Base-by-base conservation (phyloP, 2,113 vertebrate genomes). In the Mustela nigripes region DNA sequence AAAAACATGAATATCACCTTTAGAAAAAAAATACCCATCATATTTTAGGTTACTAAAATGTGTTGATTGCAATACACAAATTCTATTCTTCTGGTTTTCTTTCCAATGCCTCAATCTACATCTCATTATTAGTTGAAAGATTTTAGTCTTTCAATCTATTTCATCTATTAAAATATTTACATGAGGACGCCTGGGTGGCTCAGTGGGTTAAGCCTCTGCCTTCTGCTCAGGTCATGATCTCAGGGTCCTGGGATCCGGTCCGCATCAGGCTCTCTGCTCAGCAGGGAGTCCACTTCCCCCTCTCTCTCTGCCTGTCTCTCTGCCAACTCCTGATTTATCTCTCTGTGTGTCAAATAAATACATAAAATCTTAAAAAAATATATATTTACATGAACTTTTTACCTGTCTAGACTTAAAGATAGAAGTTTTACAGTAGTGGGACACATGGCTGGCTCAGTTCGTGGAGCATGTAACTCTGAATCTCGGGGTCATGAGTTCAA, bases 1-100 rank as follows among this genome's bases (percentile, higher is more conserved):
- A 93, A 97, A 97, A 56, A 56, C 7, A 97, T 67, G 84, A 91
- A 78, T 97, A 93, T 96, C 73, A 22, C 39, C 80, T 98, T 92
- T 95, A 95, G 94, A 91, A 97, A 63, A 87, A 87, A 94, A 94
- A 87, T 79, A 28, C 0, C 12, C 14, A 73, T 71, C 26, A 85
- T 90, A 69, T 86, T 63, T 92, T 42, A 95, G 58, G 39, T 89
- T 85, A 88, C 11, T 73, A 19, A 91, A 97, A 87, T 92, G 63
- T 58, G 62, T 74, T 88, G 14, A 48, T n/a, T 60, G 33, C 15
- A 81, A 56, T 42, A 36, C 3, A 78, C 50, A 67, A 36, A 85
- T 84, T 85, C 19, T 63, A 69, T 91, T 95, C 73, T 69, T 76
- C 45, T 96, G 89, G 22, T 84, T 93, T 91, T 79, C 11, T 65